phyloP scores from a whole-genome alignment of 2,797 vertebrate genomes.

The Ispidina lecontei region DNA sequence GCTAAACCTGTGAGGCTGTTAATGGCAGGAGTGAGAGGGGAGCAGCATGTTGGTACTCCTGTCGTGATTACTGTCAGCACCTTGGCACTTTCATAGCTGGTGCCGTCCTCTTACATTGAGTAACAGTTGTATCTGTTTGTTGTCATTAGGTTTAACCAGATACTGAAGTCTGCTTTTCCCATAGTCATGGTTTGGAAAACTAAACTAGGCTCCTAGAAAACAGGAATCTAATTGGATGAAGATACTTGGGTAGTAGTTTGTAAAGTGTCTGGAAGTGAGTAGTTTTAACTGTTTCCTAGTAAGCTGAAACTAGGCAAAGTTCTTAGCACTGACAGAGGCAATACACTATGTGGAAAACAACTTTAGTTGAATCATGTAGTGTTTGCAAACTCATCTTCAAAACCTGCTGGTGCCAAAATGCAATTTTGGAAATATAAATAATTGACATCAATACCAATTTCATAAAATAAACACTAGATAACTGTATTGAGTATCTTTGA shows the following conservation, averaged over 20 bases:
- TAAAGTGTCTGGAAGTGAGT: not conserved
- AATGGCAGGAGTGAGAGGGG: not conserved
- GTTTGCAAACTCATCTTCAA: not conserved
- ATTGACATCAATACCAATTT: not conserved
- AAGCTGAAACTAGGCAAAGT: not conserved
- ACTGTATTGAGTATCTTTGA: not conserved
- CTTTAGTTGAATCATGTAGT: not conserved
- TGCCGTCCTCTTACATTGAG: not conserved
- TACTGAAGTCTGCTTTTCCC: not conserved
- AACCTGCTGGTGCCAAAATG: not conserved
- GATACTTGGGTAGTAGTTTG: not conserved
- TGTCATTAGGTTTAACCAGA: not conserved
- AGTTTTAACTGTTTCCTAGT: not conserved
- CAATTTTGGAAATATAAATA: not conserved
- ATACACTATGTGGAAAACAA: not conserved
- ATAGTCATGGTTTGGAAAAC: not conserved
- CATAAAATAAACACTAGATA: not conserved
- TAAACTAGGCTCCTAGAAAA: not conserved
- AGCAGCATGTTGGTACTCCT: fast-evolving
- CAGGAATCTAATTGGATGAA: not conserved
- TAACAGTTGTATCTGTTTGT: not conserved
- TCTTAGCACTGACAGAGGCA: not conserved
- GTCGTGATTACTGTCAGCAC: not conserved
- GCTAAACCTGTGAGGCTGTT: not conserved
- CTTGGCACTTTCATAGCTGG: not conserved